Percentiles rank a stretch among this genome's conserved stretches.
Conservation (phyloP, 2,797 vertebrate genomes). For the Danionella dracula region DNA sequence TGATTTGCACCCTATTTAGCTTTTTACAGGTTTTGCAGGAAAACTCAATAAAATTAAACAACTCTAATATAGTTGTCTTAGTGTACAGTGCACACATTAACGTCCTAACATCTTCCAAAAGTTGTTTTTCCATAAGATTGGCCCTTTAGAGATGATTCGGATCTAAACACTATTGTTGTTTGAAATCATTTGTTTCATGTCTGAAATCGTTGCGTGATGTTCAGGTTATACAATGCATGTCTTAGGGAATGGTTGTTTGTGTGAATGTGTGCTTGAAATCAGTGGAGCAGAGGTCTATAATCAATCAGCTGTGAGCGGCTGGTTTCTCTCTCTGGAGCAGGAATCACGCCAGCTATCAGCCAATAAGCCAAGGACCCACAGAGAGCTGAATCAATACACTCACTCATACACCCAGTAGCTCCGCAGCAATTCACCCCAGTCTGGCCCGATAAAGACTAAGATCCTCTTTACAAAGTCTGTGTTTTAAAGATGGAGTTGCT, state of each 20-base stretch:
- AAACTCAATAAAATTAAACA: no score
- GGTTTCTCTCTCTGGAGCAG: conserved; percentile 25
- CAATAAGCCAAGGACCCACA: conserved; percentile 38
- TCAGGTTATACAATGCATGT: neutral
- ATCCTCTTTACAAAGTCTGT: neutral
- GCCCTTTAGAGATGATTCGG: no score
- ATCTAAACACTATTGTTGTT: neutral
- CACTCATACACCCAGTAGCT: conserved; percentile 21
- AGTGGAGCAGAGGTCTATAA: conserved; percentile 30
- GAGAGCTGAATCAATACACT: conserved; percentile 48
- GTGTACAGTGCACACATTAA: no score
- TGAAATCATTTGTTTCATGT: no score
- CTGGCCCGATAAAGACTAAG: conserved; percentile 5
- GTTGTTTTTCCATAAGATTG: no score
- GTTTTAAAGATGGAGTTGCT: conserved; percentile 16
- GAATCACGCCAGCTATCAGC: conserved; percentile 28
- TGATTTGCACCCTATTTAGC: no score
- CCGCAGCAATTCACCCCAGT: conserved; percentile 5
- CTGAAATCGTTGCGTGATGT: conserved; percentile 2
- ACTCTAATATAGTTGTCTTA: no score
- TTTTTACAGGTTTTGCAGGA: no score
- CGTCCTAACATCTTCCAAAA: no score
- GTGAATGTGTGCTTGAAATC: conserved; percentile 13
- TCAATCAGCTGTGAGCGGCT: conserved; percentile 34
- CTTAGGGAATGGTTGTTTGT: neutral